Evolutionary conservation across 2,113 vertebrate species (phyloP).

Genomic region (Ranitomeya variabilis): DNA sequence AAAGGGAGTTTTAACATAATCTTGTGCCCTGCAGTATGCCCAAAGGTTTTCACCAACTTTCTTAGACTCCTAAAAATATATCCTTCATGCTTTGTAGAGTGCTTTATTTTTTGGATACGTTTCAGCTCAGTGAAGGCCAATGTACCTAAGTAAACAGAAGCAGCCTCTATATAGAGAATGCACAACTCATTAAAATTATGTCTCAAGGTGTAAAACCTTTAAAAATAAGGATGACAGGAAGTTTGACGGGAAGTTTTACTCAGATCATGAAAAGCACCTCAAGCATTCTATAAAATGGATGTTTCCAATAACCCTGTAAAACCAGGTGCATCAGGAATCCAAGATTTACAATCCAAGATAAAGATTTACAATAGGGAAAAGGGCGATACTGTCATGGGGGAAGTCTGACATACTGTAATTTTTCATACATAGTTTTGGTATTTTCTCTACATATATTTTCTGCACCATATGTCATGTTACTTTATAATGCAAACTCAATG

Average conservation of each 20-base stretch:
- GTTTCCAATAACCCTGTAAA: slow-evolving; percentile 7
- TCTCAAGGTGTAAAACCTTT: slow-evolving; percentile 23
- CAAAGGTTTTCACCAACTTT: not conserved
- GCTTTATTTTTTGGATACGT: not conserved
- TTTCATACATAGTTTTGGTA: not conserved
- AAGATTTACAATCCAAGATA: slow-evolving; percentile 7
- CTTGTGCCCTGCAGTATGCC: not conserved
- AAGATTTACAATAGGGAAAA: slow-evolving; percentile 25
- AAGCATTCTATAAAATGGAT: slow-evolving; percentile 16
- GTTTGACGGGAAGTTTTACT: slow-evolving; percentile 7
- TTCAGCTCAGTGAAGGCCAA: not conserved
- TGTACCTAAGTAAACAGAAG: not conserved
- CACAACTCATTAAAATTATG: not conserved
- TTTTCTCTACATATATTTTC: not conserved
- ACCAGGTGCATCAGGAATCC: slow-evolving; percentile 20
- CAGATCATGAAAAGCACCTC: slow-evolving; percentile 10
- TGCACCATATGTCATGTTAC: not conserved
- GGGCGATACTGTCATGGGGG: not conserved
- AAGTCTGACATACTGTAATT: not conserved
- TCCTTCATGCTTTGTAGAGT: not conserved
- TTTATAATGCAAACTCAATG: not conserved
- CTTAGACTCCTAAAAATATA: not conserved
- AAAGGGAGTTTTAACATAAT: not conserved
- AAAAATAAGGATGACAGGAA: not conserved
- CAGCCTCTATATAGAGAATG: not conserved